Evolutionary conservation across 2,113 vertebrate species (phyloP).

Genomic region (Pandion haliaetus): DNA sequence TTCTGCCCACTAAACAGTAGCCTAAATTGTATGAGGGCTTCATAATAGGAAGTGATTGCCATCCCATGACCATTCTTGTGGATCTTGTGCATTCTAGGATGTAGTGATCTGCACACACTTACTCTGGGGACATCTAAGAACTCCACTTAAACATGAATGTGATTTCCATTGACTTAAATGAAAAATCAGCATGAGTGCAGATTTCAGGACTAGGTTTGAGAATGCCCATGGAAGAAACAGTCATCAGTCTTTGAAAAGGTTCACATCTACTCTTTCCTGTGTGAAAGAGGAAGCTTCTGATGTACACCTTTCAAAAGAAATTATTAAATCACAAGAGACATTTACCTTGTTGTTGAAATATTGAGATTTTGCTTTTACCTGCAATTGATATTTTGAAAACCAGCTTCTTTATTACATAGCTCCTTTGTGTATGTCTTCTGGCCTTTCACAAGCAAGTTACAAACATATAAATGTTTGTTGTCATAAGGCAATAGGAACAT

Average conservation of each 20-base stretch:
- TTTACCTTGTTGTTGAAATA: neutral
- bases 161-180: neutral
- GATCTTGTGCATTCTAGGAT: no score
- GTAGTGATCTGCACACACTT: neutral
- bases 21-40: neutral
- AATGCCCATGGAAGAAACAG: neutral
- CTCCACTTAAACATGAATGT: rapidly evolving
- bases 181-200: neutral
- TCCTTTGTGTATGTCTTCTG: neutral
- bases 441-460: neutral
- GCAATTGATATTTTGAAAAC: neutral
- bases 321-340: neutral
- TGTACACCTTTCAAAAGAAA: neutral
- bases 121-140: neutral
- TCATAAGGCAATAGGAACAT: neutral
- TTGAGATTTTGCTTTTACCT: neutral
- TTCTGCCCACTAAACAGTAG: neutral
- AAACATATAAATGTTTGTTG: neutral
- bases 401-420: neutral
- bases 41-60: neutral
- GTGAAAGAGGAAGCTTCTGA: neutral
- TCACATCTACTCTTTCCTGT: neutral
- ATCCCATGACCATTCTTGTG: neutral
- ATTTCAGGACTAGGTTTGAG: neutral
- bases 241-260: neutral